Percentiles rank a stretch among this genome's conserved stretches.
These are phyloP conservation scores for Oncorhynchus keta DNA, from an alignment of 2,113 vertebrate genomes.

Conservation along the genomic window DNA sequence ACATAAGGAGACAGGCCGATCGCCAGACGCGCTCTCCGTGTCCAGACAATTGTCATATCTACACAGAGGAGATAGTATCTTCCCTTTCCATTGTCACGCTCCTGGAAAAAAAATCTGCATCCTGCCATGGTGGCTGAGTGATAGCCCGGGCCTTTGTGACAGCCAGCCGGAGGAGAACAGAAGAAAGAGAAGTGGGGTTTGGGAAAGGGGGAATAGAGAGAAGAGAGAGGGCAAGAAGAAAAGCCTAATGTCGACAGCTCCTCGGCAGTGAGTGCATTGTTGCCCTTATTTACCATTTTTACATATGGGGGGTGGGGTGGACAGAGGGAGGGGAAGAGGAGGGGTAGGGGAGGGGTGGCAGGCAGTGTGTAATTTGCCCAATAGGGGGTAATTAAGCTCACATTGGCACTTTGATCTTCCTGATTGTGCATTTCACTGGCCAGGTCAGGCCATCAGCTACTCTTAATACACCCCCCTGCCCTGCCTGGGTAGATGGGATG, in stretches of 20 bases:
- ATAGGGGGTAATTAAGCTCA: constrained; percentile 73
- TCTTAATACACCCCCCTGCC: constrained; percentile 33
- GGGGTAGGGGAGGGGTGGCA: neutral
- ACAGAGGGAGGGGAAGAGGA: neutral
- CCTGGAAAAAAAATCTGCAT: constrained; percentile 55
- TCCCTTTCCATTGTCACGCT: constrained; percentile 49
- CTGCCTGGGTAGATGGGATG: constrained; percentile 34
- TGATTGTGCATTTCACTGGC: constrained; percentile 77
- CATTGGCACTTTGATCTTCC: constrained; percentile 78
- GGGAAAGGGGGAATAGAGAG: too few species aligned
- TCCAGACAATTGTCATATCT: constrained; percentile 60
- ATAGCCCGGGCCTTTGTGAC: constrained; percentile 60
- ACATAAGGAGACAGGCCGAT: constrained; percentile 46
- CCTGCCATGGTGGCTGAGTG: constrained; percentile 62
- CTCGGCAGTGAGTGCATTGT: constrained; percentile 66
- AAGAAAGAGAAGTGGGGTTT: neutral
- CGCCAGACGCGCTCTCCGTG: constrained; percentile 41
- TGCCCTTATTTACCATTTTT: constrained; percentile 68
- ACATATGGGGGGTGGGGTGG: constrained; percentile 44
- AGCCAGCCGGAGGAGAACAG: constrained; percentile 12
- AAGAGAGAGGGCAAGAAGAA: constrained; percentile 37
- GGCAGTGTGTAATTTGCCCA: constrained; percentile 67
- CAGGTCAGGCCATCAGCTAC: constrained; percentile 58
- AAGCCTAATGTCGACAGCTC: constrained; percentile 48
- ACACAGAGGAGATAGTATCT: constrained; percentile 53